Evolutionary conservation across 2,113 vertebrate species (phyloP).

Genomic region (Hemiscyllium ocellatum): DNA sequence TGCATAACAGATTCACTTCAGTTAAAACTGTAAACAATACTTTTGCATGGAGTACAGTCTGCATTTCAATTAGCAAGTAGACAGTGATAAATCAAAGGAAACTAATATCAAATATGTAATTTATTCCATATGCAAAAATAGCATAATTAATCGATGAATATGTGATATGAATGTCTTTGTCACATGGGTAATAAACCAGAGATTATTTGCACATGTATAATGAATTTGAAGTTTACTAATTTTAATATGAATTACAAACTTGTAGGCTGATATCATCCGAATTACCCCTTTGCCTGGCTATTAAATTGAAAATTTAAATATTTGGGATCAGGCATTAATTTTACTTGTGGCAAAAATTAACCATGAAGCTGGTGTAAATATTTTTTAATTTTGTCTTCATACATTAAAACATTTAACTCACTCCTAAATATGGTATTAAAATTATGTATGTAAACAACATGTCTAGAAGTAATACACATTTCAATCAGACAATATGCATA

Average conservation of each 20-base stretch:
- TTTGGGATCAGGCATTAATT: background rate
- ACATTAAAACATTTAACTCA: background rate
- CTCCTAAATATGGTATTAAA: background rate
- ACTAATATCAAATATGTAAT: background rate
- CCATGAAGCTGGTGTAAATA: background rate
- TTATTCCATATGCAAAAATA: background rate
- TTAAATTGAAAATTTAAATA: background rate
- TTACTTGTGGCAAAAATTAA: background rate
- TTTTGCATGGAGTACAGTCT: background rate
- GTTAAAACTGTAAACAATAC: background rate
- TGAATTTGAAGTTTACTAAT: background rate
- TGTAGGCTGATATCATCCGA: background rate
- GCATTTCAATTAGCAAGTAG: background rate
- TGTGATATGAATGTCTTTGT: background rate
- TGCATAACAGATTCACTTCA: background rate
- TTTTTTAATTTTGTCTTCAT: constrained; percentile 1
- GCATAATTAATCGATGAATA: background rate
- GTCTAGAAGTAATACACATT: background rate
- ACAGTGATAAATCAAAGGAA: background rate
- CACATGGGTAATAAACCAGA: background rate
- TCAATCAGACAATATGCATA: background rate
- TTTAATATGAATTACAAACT: background rate
- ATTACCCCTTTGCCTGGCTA: background rate
- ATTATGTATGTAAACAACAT: background rate
- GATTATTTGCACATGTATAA: background rate